Percentiles rank a stretch among this genome's conserved stretches.
Conservation (phyloP, 1,140 invertebrate species). For the Teleogryllus occipitalis region DNA sequence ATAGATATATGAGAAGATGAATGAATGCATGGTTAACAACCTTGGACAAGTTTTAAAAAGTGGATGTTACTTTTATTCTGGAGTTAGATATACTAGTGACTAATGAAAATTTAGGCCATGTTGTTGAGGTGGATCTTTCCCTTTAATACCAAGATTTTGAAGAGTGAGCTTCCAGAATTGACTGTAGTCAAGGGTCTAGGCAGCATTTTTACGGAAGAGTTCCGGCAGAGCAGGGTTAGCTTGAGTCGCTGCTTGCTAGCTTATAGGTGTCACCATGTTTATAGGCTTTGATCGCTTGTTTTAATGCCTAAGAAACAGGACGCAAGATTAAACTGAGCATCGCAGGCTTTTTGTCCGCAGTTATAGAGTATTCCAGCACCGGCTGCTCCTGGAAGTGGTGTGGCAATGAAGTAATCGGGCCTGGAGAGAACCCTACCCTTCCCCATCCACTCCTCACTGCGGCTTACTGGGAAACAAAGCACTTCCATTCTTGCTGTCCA, state of each 20-base stretch:
- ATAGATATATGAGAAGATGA: slow-evolving; percentile 20
- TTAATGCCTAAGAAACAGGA: slow-evolving; percentile 20
- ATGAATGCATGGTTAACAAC: slow-evolving; percentile 9
- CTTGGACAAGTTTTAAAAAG: slow-evolving; percentile 21
- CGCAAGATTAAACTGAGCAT: slow-evolving; percentile 18
- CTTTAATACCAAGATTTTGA: slow-evolving; percentile 25
- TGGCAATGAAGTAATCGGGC: not conserved
- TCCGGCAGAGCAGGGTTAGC: slow-evolving; percentile 24
- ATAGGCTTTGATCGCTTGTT: slow-evolving; percentile 24
- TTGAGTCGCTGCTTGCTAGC: slow-evolving; percentile 25
- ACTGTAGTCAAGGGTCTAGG: slow-evolving; percentile 25
- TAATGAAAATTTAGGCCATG: slow-evolving; percentile 22
- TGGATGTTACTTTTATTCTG: slow-evolving; percentile 23
- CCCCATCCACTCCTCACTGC: slow-evolving; percentile 20
- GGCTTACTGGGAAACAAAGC: slow-evolving; percentile 24
- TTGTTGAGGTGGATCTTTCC: slow-evolving; percentile 23
- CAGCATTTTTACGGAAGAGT: slow-evolving; percentile 22
- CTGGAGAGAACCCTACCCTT: slow-evolving; percentile 8
- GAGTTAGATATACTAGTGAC: slow-evolving; percentile 21
- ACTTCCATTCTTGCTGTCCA: slow-evolving; percentile 25
- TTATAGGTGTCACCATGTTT: slow-evolving; percentile 23
- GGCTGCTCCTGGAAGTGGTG: not conserved
- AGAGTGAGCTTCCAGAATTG: slow-evolving; percentile 24
- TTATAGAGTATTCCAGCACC: slow-evolving; percentile 16
- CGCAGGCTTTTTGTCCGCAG: slow-evolving; percentile 20